Base-by-base conservation (phyloP, 2,113 vertebrate species). In the Esox niger region DNA sequence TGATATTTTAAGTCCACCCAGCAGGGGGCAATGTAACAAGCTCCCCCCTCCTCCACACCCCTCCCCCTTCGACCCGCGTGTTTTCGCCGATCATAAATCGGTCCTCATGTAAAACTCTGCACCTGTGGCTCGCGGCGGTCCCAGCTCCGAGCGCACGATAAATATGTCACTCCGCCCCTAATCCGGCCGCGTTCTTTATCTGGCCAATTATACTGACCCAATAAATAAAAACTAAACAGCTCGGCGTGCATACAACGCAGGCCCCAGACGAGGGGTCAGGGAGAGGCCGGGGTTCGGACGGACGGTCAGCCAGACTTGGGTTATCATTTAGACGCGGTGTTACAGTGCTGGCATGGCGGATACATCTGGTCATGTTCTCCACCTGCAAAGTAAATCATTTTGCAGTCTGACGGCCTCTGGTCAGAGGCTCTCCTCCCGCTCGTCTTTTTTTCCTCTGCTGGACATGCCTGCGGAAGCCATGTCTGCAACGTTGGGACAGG, bases 91-190 rank as follows among this genome's bases (percentile, higher is more conserved):
- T 76, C 59, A 78, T 90, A 89, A 90, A 90, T 91, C 83, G 81
- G 71, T 1, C 70, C 78, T 87, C 80, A 84, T 87, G 88, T 89
- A 88, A 87, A 83, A 82, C 78, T 89, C 84, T 80, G 84, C 88
- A 91, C 87, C 88, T 91, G 89, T 81, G 85, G 75, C 81, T 77
- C 76, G 72, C 33, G 43, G 76, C 47, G 70, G 75, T 74, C 70
- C 73, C 82, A 58, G 77, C 64, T 80, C 66, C 57, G 64, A 78
- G 81, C 75, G 68, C 74, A 76, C 88, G 56, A 80, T 90, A 90
- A 91, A 91, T 79, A 90, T 89, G 89, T 88, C 89, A 88, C 70
- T 60, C 66, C 2, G 8, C 27, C 49, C 64, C 69, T 74, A 64
- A 73, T 78, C 55, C 69, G 67, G 25, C 25, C 62, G 13, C 56